Percentiles rank a stretch among this genome's conserved stretches.
These are phyloP conservation scores for Achlya flavicornis DNA, from an alignment of 2,888 invertebrate species.

Conservation along the genomic window DNA sequence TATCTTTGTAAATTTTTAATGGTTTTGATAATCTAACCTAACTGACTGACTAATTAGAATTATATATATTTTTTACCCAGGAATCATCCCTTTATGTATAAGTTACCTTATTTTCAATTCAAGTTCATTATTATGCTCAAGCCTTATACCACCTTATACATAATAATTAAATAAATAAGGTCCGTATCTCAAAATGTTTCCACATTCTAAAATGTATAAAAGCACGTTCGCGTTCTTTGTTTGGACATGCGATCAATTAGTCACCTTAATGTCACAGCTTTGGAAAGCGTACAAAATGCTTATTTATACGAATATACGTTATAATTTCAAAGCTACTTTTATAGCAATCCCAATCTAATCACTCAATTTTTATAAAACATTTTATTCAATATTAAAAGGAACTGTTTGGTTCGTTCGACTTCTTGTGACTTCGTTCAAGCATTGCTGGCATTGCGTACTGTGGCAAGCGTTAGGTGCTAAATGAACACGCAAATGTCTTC, in stretches of 20 bases:
- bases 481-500: constrained; percentile 48
- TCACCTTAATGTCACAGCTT: constrained; percentile 7
- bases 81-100: too few species aligned
- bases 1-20: too few species aligned
- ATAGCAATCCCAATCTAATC: neutral
- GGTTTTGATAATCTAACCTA: too few species aligned
- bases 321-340: neutral
- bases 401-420: neutral
- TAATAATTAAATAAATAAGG: neutral
- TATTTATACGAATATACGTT: neutral
- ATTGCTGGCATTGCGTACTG: neutral
- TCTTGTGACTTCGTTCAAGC: neutral
- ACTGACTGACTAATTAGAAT: too few species aligned
- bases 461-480: constrained; percentile 35
- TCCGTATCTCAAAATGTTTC: neutral
- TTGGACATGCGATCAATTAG: constrained; percentile 3
- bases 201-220: neutral
- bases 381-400: too few species aligned
- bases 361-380: too few species aligned
- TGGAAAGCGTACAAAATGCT: neutral
- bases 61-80: too few species aligned
- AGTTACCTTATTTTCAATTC: neutral
- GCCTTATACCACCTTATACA: neutral
- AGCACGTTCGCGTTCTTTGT: neutral
- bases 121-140: neutral